Evolutionary conservation across 2,888 invertebrate genomes (phyloP).

Genomic region (Mythimna pallens): DNA sequence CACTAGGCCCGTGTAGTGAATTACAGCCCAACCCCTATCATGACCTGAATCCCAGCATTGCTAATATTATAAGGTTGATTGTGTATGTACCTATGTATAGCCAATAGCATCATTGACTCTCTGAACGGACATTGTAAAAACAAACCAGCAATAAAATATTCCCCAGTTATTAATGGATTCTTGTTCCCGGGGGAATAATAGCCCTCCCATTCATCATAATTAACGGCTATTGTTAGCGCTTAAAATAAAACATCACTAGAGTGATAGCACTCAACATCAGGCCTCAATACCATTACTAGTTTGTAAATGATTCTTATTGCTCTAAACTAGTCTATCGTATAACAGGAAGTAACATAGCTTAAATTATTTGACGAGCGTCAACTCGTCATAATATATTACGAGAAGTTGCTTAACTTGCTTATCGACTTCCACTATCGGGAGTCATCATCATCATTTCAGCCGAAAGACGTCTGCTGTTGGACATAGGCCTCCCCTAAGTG

Average conservation of each 20-base stretch:
- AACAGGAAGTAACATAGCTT: too few relatives aligned
- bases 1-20: too few relatives aligned
- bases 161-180: constrained; percentile 6
- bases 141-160: constrained; percentile 20
- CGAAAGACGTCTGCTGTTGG: too few relatives aligned
- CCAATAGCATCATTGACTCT: not conserved
- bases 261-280: constrained; percentile 2
- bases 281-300: too few relatives aligned
- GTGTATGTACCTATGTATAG: too few relatives aligned
- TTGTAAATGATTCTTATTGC: constrained; percentile 3
- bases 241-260: constrained; percentile 7
- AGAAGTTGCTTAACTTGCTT: not conserved
- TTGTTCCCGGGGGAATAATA: constrained; percentile 25
- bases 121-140: constrained; percentile 1
- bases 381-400: not conserved
- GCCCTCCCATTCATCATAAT: constrained; percentile 16
- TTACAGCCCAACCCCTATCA: too few relatives aligned
- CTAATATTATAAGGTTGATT: too few relatives aligned
- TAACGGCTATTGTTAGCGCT: constrained; percentile 18
- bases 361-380: not conserved
- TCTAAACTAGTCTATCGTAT: not conserved
- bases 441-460: too few relatives aligned
- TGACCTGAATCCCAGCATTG: too few relatives aligned
- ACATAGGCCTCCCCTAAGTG: too few relatives aligned
- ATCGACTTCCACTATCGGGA: not conserved